Conservation (phyloP, 2,888 invertebrate genomes). For the Theodoxus fluviatilis region DNA sequence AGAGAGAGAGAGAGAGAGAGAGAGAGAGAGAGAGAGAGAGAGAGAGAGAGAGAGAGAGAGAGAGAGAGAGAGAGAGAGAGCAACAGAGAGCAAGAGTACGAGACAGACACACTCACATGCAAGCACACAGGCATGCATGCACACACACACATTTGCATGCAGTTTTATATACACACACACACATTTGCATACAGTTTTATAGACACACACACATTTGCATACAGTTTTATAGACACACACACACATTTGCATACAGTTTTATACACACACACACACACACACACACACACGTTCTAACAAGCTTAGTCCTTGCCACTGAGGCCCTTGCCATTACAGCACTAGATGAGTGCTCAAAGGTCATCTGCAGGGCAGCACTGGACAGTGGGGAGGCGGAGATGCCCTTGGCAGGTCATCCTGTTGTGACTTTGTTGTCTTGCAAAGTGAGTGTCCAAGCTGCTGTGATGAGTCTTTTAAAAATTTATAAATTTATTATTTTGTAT, state of each 20-base stretch:
- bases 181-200: neutral
- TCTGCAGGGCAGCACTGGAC: too few species aligned
- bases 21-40: slow-evolving; percentile 16
- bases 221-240: slow-evolving; percentile 19
- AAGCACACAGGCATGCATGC: neutral
- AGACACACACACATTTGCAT: neutral
- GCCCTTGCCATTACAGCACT: too few species aligned
- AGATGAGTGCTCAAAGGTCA: too few species aligned
- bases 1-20: too few species aligned
- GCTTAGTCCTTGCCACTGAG: neutral
- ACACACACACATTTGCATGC: neutral
- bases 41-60: slow-evolving; percentile 14
- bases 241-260: neutral
- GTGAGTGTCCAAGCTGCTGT: too few species aligned
- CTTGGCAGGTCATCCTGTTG: too few species aligned
- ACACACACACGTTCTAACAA: neutral
- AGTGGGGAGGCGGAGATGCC: too few species aligned
- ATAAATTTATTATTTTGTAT: too few species aligned
- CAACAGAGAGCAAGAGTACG: neutral
- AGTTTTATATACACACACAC: slow-evolving; percentile 13
- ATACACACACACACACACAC: slow-evolving; percentile 10
- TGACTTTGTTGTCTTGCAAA: too few species aligned
- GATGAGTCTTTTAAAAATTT: too few species aligned
- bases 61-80: slow-evolving; percentile 6
- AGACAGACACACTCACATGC: neutral